phyloP scores from a whole-genome alignment of 2,888 invertebrate genomes.

The Campopleginae sp. region DNA sequence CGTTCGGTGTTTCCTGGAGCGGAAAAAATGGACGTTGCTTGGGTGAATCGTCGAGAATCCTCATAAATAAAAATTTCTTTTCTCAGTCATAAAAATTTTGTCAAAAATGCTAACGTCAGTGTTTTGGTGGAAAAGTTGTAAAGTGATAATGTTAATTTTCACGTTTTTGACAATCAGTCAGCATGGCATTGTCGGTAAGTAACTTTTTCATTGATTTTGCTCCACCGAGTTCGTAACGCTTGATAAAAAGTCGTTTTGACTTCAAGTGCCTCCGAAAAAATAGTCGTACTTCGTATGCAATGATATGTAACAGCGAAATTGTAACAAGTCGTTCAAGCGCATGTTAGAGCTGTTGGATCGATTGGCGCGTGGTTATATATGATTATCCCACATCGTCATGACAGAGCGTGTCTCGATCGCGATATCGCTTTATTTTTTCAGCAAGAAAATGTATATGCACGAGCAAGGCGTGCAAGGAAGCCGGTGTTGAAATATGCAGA shows the following conservation, averaged over 20 bases:
- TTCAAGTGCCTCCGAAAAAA: background rate
- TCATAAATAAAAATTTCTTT: background rate
- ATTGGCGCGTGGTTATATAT: constrained; percentile 15
- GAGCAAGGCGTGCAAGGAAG: constrained; percentile 77
- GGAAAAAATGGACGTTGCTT: background rate
- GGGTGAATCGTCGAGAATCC: background rate
- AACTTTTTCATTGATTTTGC: background rate
- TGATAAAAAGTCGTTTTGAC: background rate
- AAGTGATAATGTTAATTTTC: constrained; percentile 41
- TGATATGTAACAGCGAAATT: background rate
- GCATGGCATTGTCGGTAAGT: constrained; percentile 68
- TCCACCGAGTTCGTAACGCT: background rate
- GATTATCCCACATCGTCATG: constrained; percentile 27
- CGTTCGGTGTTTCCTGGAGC: background rate
- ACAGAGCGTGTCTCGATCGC: constrained; percentile 11
- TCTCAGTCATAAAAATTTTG: background rate
- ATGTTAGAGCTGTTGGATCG: background rate
- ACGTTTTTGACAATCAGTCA: constrained; percentile 55
- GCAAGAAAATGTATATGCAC: constrained; percentile 78
- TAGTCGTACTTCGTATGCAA: background rate
- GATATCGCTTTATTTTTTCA: constrained; percentile 55
- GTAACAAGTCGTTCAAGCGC: constrained; percentile 24
- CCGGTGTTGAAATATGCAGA: constrained; percentile 75
- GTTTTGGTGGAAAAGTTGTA: constrained; percentile 12
- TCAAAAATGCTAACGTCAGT: constrained; percentile 17